Percentiles rank a stretch among this genome's conserved stretches.
phyloP scores from a whole-genome alignment of 1,140 invertebrate species.

The Cyphomyrmex costatus region DNA sequence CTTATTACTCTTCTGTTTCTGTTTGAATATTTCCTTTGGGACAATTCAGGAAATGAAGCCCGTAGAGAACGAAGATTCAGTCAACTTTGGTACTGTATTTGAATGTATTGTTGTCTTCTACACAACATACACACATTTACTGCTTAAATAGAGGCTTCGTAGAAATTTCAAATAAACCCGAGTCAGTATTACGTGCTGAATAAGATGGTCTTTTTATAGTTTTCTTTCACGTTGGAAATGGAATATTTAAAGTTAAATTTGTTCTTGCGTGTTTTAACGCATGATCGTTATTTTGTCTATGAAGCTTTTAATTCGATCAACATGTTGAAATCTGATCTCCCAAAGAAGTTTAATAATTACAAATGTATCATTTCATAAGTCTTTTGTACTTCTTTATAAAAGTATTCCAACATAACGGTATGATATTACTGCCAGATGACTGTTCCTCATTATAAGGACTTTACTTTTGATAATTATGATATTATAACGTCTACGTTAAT shows the following conservation, averaged over 20 bases:
- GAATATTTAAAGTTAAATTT: constrained; percentile 27
- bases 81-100: constrained; percentile 22
- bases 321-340: background rate
- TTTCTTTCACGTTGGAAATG: constrained; percentile 7
- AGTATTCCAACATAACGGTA: background rate
- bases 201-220: constrained; percentile 11
- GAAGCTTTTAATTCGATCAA: background rate
- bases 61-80: constrained; percentile 29
- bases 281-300: background rate
- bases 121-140: constrained; percentile 15
- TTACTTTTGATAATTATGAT: constrained; percentile 8
- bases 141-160: constrained; percentile 11
- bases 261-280: background rate
- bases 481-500: background rate
- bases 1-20: constrained; percentile 34
- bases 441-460: background rate
- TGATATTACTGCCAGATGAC: background rate
- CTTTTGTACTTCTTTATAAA: background rate
- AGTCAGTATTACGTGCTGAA: background rate
- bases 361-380: background rate
- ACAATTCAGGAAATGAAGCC: constrained; percentile 47
- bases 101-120: constrained; percentile 30
- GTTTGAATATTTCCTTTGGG: constrained; percentile 42
- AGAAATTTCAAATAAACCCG: constrained; percentile 36
- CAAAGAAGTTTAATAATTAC: background rate